phyloP scores from a whole-genome alignment of 2,888 invertebrate species.

The Ceratothoa steindachneri region DNA sequence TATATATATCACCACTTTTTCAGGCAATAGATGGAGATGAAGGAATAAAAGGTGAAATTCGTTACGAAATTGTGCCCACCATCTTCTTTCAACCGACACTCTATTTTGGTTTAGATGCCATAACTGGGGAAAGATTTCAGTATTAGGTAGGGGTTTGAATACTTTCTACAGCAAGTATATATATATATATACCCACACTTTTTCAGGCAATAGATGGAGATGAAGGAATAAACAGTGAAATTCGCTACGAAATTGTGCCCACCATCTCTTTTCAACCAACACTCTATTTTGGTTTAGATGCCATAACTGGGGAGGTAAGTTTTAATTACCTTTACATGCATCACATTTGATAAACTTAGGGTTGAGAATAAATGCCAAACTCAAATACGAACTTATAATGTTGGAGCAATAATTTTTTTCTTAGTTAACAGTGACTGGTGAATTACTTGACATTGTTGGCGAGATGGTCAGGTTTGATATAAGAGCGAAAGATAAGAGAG shows the following conservation, averaged over 20 bases:
- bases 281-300: conserved; percentile 71
- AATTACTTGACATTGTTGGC: conserved; percentile 67
- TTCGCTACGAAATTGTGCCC: conserved; percentile 70
- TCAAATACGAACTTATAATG: too few species aligned
- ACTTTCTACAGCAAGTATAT: background rate
- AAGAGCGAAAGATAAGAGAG: conserved; percentile 75
- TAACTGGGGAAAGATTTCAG: conserved; percentile 61
- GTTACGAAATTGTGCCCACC: conserved; percentile 66
- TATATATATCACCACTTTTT: background rate
- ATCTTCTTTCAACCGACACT: conserved; percentile 65
- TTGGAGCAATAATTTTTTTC: background rate
- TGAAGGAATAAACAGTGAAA: conserved; percentile 68
- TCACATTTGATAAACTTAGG: background rate
- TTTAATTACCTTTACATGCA: background rate
- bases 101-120: conserved; percentile 72
- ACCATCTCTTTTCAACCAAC: conserved; percentile 63
- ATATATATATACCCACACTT: background rate
- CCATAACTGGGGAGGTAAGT: conserved; percentile 66
- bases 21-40: conserved; percentile 71
- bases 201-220: conserved; percentile 70
- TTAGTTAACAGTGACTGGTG: conserved; percentile 61
- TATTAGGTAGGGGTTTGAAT: too few species aligned
- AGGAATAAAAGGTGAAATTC: conserved; percentile 71
- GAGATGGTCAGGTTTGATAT: conserved; percentile 80
- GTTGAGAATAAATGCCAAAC: too few species aligned